Evolutionary conservation across 2,888 invertebrate species (phyloP), one percentile per base, ranked within the genome.

Genomic region (Eurytoma californica): DNA sequence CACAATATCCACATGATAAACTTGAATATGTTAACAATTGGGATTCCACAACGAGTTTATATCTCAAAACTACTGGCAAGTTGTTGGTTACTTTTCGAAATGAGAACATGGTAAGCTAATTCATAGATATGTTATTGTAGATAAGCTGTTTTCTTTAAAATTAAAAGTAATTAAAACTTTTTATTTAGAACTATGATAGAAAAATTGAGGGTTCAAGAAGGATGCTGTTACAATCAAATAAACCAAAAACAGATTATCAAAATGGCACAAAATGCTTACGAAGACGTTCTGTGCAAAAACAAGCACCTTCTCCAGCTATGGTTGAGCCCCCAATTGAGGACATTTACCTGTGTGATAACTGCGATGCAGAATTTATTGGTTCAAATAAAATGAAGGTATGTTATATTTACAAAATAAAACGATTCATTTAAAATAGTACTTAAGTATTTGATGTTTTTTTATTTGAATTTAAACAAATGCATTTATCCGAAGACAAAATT

Each of bases 11-110:
- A 49, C 92, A 92, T 61, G 92, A 93, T 77, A 92, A 93, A 83
- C 91, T 95, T 83, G 92, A 93, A 83, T 95, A 94, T 87, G 93
- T 94, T 65, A 94, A 94, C 87, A 95, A 95, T 88, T 93, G 93
- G 86, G 94, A 95, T 86, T 93, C 94, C 72, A 95, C 95, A 30
- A 95, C 95, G 58, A 95, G 95, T 81, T 91, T 95, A 73, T 94
- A 93, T 85, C 93, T 94, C 87, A 92, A 93, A 85, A 92, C 92
- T 68, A 93, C 92, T 82, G 93, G 93, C 81, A 93, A 93, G 84
- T 91, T 95, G 49, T 88, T 95, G 78, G 95, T 95, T 24, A 95
- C 95, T 82, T 95, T 95, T 90, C 92, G 95, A 68, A 95, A 95
- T 91, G 94, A 95, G 87, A 95, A 95, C 86, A 92, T 94, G 91